Base-by-base conservation (phyloP, 2,888 invertebrate species). In the Oxyteleia sp. region DNA sequence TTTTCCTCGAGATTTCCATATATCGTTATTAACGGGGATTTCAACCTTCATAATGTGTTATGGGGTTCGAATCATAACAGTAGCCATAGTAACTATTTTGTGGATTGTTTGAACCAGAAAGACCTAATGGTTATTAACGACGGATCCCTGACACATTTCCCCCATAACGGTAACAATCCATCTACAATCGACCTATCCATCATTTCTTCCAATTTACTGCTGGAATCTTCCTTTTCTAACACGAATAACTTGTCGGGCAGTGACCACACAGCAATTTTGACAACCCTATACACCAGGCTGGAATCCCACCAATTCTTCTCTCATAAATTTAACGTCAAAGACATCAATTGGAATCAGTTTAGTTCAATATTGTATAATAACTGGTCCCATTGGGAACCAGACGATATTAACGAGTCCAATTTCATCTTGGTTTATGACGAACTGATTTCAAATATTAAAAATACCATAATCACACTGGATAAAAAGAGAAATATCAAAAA, bases 11-110 rank as follows among this genome's bases (percentile, higher is more conserved):
- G 4, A 7, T 38, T 41, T 16, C 23, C 41, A 4, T 66, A 59
- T 29, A 1, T 45, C 8, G 57, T 69, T n/a, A 47, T 61, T 13
- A 49, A 38, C 5, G 61, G 71, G 0, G 59, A 71, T n/a, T 71
- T 61, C 16, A 71, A 71, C 7, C 26, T 61, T 1, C 71, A 71
- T 20, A 10, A 64, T 11, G 0, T 4, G 1, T 0, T 49, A 0
- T 64, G 49, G 64, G 64, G 64, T 16, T 47, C 45, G 0, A 4
- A 18, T 1, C 0, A 7, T n/a, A 13, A 18, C 23, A 16, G 26
- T 4, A 11, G 15, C 20, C 8, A 10, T 0, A 11, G 20, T 18
- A 3, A 51, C 4, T 11, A 13, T 8, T 63, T 63, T 32, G 47
- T 38, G 1, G 18, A 63, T 10, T 47, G 41, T 15, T 4, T 53